Evolutionary conservation across 2,888 invertebrate genomes (phyloP).

Genomic region (Erebia ligea): DNA sequence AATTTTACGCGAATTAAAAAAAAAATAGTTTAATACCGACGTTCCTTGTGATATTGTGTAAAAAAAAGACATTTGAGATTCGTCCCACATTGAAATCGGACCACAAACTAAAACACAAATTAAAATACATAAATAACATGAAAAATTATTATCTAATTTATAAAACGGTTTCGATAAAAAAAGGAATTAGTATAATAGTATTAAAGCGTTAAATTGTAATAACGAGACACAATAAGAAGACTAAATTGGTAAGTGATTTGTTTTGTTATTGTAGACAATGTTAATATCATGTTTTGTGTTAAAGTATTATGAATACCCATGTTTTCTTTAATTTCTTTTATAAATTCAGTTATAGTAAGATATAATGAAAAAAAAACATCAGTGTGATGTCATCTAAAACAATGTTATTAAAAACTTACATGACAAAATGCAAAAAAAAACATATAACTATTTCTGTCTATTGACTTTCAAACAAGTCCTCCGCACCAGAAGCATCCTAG

Average conservation of each 20-base stretch:
- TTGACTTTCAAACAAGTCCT: no score
- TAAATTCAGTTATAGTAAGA: not conserved
- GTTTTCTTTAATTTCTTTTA: not conserved
- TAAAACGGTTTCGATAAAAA: constrained; percentile 29
- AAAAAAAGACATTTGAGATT: constrained; percentile 31
- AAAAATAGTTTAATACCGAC: constrained; percentile 8
- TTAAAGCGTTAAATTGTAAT: constrained; percentile 37
- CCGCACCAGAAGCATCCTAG: not conserved
- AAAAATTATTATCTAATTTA: not conserved
- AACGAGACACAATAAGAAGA: constrained; percentile 12
- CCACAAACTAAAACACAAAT: constrained; percentile 19
- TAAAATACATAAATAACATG: constrained; percentile 13
- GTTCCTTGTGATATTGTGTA: constrained; percentile 19
- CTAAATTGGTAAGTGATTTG: constrained; percentile 16
- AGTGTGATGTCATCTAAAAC: no score
- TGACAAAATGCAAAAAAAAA: not conserved
- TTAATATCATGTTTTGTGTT: constrained; percentile 6
- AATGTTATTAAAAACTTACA: not conserved
- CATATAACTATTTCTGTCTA: not conserved
- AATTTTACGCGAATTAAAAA: not conserved
- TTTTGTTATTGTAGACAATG: not conserved
- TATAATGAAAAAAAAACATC: no score
- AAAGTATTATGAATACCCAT: constrained; percentile 3
- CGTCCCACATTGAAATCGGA: constrained; percentile 31
- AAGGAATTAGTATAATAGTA: constrained; percentile 42